Evolutionary conservation across 2,797 vertebrate species (phyloP).

Genomic region (Fistularia commersonii): DNA sequence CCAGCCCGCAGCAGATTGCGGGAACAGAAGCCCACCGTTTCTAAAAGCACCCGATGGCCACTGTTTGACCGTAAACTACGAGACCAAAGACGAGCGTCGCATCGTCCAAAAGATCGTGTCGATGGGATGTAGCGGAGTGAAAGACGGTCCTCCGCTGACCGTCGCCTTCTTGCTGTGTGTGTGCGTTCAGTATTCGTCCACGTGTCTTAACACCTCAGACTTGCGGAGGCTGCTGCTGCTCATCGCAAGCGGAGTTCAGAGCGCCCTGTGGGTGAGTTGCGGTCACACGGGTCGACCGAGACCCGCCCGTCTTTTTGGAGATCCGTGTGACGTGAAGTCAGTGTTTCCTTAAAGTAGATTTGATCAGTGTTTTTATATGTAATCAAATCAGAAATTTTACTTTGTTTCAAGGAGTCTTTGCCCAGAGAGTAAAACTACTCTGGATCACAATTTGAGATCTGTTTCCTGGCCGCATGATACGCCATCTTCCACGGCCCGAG

Average conservation of each 20-base stretch:
- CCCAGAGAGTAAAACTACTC: too few species aligned
- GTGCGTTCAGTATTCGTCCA: conserved; percentile 70
- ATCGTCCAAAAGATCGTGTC: conserved; percentile 67
- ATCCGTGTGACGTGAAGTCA: too few species aligned
- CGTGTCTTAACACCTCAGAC: conserved; percentile 56
- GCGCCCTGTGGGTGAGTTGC: conserved; percentile 74
- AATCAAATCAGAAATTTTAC: too few species aligned
- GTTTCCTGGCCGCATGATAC: too few species aligned
- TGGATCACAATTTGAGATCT: too few species aligned
- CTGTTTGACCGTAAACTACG: conserved; percentile 57
- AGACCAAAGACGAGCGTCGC: conserved; percentile 43
- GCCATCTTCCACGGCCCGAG: too few species aligned
- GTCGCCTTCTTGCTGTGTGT: conserved; percentile 68
- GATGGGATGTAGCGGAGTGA: conserved; percentile 14
- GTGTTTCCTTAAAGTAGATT: too few species aligned
- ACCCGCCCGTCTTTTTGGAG: too few species aligned
- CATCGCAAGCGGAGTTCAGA: conserved; percentile 70
- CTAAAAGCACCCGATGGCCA: conserved; percentile 49
- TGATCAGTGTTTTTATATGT: too few species aligned
- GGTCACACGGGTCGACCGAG: background rate
- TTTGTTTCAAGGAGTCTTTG: too few species aligned
- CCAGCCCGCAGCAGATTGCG: background rate
- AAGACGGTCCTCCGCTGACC: conserved; percentile 50
- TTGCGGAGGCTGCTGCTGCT: conserved; percentile 73
- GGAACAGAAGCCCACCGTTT: conserved; percentile 15